A percentile compares a stretch with the other conserved stretches of the same genome.
Conservation (phyloP, 2,113 vertebrate species). For the Elanoides forficatus region DNA sequence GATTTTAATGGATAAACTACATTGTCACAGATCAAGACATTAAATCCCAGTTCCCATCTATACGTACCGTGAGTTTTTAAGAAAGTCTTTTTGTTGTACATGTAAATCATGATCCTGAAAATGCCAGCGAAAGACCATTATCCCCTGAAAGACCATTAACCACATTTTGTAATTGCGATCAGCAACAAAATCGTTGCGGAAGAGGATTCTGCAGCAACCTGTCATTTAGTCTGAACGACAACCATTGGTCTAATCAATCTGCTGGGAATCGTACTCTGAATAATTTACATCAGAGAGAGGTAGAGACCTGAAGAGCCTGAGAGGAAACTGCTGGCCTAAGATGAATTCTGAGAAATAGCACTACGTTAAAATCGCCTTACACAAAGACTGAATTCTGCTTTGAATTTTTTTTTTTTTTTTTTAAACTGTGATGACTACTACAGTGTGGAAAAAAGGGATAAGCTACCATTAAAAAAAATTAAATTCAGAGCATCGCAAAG, state of each 20-base stretch:
- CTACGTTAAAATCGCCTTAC: background rate
- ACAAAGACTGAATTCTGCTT: background rate
- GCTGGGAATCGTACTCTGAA: background rate
- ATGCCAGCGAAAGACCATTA: background rate
- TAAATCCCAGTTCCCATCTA: background rate
- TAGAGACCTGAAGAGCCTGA: background rate
- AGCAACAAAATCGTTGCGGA: background rate
- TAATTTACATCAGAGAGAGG: background rate
- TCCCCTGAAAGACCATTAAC: slow-evolving; percentile 8
- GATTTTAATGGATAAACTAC: background rate
- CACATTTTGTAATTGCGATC: background rate
- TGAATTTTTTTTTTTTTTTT: background rate
- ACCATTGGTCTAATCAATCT: background rate
- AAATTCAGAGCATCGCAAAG: background rate
- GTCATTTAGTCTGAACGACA: background rate
- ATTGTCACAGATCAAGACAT: background rate
- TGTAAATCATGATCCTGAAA: slow-evolving; percentile 13
- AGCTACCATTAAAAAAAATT: background rate
- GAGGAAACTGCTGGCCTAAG: background rate
- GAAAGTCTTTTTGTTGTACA: background rate
- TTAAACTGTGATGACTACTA: background rate
- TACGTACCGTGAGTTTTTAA: background rate
- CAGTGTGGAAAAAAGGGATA: accelerated
- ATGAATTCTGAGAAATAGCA: background rate
- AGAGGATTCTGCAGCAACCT: background rate